A percentile compares a stretch with the other conserved stretches of the same genome.
phyloP scores from a whole-genome alignment of 2,888 invertebrate genomes.

The Melangyna quadrimaculata region DNA sequence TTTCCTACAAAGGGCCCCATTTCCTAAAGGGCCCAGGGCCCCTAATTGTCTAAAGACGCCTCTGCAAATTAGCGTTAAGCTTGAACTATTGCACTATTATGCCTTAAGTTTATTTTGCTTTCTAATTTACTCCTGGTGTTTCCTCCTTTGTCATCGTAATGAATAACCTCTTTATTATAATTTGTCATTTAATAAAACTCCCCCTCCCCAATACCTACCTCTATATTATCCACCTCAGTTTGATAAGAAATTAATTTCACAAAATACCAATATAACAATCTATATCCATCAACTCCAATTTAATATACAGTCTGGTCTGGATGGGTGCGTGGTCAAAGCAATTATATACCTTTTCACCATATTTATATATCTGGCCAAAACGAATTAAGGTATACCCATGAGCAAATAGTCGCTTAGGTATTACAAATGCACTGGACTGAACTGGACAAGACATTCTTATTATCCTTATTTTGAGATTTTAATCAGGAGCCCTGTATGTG shows the following conservation, averaged over 20 bases:
- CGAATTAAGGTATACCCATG: slow-evolving; percentile 55
- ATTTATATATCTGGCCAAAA: slow-evolving; percentile 57
- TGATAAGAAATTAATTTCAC: slow-evolving; percentile 29
- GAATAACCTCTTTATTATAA: not conserved
- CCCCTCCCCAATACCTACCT: slow-evolving; percentile 6
- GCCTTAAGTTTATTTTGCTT: not conserved
- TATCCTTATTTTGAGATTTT: slow-evolving; percentile 64
- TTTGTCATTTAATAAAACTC: slow-evolving; percentile 45
- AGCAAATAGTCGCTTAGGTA: slow-evolving; percentile 57
- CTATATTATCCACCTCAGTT: not conserved
- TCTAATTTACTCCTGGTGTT: not conserved
- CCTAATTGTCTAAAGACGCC: too few species aligned
- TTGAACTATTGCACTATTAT: too few species aligned
- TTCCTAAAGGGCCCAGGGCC: too few species aligned
- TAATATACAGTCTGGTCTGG: not conserved
- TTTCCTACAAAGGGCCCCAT: too few species aligned
- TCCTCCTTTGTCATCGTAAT: not conserved
- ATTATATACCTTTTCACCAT: slow-evolving; percentile 50
- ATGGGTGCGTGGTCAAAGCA: slow-evolving; percentile 61
- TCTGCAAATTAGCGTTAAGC: too few species aligned
- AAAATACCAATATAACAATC: slow-evolving; percentile 33
- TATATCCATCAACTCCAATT: slow-evolving; percentile 29
- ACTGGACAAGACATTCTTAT: slow-evolving; percentile 47
- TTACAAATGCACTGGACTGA: not conserved
- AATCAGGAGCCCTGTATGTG: slow-evolving; percentile 22